Percentiles rank a stretch among this genome's conserved stretches.
Conservation (phyloP, 2,797 vertebrate genomes). For the Botia almorhae region DNA sequence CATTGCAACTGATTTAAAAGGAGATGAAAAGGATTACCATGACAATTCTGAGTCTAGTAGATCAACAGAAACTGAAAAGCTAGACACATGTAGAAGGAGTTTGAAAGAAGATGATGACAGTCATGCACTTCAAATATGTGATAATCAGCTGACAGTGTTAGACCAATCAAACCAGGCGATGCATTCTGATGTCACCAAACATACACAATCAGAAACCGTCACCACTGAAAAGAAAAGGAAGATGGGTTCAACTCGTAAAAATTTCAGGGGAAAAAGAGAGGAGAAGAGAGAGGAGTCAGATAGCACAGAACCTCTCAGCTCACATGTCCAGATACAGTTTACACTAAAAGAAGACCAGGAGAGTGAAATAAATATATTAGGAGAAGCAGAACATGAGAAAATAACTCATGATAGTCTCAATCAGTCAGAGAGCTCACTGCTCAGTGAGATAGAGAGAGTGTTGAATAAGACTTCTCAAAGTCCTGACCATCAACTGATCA, state of each 20-base stretch:
- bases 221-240: conserved; percentile 61
- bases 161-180: background rate
- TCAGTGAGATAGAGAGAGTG: conserved; percentile 49
- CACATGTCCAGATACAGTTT: background rate
- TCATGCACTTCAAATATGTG: conserved; percentile 1
- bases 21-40: background rate
- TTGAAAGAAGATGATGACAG: background rate
- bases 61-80: background rate
- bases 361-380: background rate
- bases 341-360: background rate
- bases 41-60: background rate
- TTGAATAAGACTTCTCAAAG: conserved; percentile 36
- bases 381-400: background rate
- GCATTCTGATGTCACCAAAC: background rate
- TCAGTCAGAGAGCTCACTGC: conserved; percentile 43
- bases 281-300: conserved; percentile 13
- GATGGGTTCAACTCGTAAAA: conserved; percentile 61
- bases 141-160: background rate
- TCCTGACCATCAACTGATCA: background rate
- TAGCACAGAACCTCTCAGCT: conserved; percentile 18
- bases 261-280: conserved; percentile 6
- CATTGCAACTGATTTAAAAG: background rate
- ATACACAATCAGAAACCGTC: background rate
- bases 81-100: background rate
- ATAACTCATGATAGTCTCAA: background rate